A percentile compares a stretch with the other conserved stretches of the same genome.
Evolutionary conservation across 2,888 invertebrate genomes (phyloP).

Genomic region (Tanaodytes sp.): DNA sequence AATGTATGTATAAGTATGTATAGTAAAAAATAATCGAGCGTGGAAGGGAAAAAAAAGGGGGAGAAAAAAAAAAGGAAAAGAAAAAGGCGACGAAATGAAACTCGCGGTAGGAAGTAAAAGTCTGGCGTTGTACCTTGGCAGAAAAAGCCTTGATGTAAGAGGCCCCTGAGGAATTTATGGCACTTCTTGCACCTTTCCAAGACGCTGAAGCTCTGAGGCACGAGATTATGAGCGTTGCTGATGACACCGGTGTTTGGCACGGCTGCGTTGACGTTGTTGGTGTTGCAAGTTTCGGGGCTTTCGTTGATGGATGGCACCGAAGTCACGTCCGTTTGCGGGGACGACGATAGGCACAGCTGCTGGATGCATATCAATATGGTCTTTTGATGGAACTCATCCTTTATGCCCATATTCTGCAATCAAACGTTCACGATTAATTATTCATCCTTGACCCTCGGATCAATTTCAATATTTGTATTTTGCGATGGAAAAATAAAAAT

Average conservation of each 20-base stretch:
- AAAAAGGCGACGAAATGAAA: slow-evolving; percentile 27
- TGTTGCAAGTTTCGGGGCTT: slow-evolving; percentile 52
- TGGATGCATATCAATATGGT: slow-evolving; percentile 80
- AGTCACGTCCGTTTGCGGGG: slow-evolving; percentile 56
- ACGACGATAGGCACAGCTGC: slow-evolving; percentile 75
- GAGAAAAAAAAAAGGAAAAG: no score
- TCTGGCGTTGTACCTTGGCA: slow-evolving; percentile 75
- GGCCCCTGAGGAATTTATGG: slow-evolving; percentile 80
- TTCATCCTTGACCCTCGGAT: no score
- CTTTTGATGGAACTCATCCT: slow-evolving; percentile 82
- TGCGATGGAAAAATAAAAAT: neutral
- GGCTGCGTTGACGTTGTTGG: slow-evolving; percentile 47
- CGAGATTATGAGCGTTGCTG: slow-evolving; percentile 73
- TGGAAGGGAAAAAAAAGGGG: no score
- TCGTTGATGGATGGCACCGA: slow-evolving; percentile 53
- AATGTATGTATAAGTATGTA: no score
- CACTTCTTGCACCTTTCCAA: slow-evolving; percentile 83
- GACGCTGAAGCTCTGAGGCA: slow-evolving; percentile 80
- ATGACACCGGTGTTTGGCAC: slow-evolving; percentile 51
- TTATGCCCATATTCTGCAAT: slow-evolving; percentile 82
- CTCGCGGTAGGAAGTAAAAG: slow-evolving; percentile 27
- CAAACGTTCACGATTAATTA: slow-evolving; percentile 9
- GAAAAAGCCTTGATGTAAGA: slow-evolving; percentile 81
- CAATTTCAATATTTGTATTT: neutral
- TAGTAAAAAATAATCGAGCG: slow-evolving; percentile 10